Base-by-base conservation (phyloP, 2,888 invertebrate species). In the Trachelus iudaicus region DNA sequence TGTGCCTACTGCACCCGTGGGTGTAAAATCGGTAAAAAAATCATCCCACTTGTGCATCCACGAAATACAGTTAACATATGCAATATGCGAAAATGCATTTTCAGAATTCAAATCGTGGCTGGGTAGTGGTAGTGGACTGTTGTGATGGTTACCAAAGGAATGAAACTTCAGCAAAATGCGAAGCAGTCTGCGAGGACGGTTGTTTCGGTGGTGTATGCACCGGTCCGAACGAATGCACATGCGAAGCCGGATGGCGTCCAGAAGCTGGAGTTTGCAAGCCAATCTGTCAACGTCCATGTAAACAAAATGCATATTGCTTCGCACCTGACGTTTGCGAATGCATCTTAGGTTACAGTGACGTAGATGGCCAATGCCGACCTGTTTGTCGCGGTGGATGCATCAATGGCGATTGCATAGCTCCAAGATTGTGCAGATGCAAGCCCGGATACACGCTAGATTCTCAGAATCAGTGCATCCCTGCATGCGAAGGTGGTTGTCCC, bases 121-220 rank as follows among this genome's bases (percentile, higher is more conserved):
- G 85, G 85, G 85, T 91, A 75, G 88, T 89, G 3, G 84, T 91
- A n/a, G 35, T 90, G 73, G 93, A 94, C 34, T 96, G 96, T 88
- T 96, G 96, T 87, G 93, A 94, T 0, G 96, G 96, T 30, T 96
- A 95, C 90, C 92, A 93, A 80, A 93, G 94, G 15, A 94, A 95
- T 89, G 92, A 92, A 56, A 82, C 79, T 0, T 85, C 83, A 84
- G 93, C 92, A 4, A 92, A 93, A 76, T 95, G 95, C 87, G 93
- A 94, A 73, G 94, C 95, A 0, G 92, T 93, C 30, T 96, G 96
- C 86, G 93, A 94, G 4, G 92, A 92, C 34, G 94, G 94, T 12
- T 96, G 96, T 83, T 89, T 94, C 76, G 96, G 96, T 84, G 96
- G 95, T 31, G 92, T 93, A 37, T 96, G 96, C 87, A 93, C 93